Evolutionary conservation across 2,113 vertebrate genomes (phyloP), one percentile per base, ranked within the genome.

Genomic region (Ageneiosus marmoratus): DNA sequence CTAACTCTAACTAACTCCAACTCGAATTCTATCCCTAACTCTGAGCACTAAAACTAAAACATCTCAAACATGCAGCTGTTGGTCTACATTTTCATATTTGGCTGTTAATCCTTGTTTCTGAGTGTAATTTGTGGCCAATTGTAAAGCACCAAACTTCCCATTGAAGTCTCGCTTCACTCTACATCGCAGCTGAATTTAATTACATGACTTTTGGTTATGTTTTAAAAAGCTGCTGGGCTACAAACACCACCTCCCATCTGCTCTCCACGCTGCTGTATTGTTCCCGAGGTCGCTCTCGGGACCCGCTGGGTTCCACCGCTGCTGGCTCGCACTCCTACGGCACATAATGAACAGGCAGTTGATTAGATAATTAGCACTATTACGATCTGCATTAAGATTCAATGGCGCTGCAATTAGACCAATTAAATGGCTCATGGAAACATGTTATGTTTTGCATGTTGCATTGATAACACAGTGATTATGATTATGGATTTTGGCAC

Each of bases 281-380:
- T 80, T 77, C 55, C 2, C 62, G 5, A 24, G 50, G 74, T 65
- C 50, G 37, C 46, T 77, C 48, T 58, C 24, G 9, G 60, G 22
- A 62, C 60, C 60, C 37, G 4, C 27, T 9, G 72, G 70, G 58
- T 46, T 50, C 50, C 60, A 20, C 24, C 15, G 70, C 58, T 84
- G 56, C 83, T 41, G 46, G 70, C 60, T 77, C 27, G 27, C 50
- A 50, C 79, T 77, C 76, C 83, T 50, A 51, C 65, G 7, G 83
- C 16, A 63, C 83, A 84, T 84, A 84, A 77, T 78, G 63, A 82
- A 82, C 63, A 82, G 72, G 58, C 56, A 82, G 80, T 84, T 73
- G 84, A 78, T 82, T 63, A 78, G 79, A 79, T 81, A 73, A 84
- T 84, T 84, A 84, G 73, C 79, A 86, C 82, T 62, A 84, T 86